A percentile compares a stretch with the other conserved stretches of the same genome.
Evolutionary conservation across 2,797 vertebrate species (phyloP).

Genomic region (Cossypha heuglini): DNA sequence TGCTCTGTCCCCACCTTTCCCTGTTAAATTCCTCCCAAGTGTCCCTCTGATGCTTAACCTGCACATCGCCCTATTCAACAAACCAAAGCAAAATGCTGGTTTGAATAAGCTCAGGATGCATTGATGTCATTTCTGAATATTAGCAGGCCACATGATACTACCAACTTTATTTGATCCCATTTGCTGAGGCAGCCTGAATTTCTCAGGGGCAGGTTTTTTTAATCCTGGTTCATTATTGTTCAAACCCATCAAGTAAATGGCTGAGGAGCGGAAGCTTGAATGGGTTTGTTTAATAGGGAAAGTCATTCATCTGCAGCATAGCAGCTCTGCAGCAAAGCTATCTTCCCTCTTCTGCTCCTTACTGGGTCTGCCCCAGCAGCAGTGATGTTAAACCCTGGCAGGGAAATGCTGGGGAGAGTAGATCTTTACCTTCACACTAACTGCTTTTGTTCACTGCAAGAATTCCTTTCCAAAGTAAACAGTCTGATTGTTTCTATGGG

Average conservation of each 20-base stretch:
- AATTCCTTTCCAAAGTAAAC: background rate
- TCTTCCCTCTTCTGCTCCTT: background rate
- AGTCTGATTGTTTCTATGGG: background rate
- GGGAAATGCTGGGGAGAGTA: background rate
- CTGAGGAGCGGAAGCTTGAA: conserved; percentile 52
- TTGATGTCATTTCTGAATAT: conserved; percentile 18
- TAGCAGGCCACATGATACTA: conserved; percentile 12
- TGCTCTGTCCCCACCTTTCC: conserved; percentile 8
- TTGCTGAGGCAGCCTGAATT: background rate
- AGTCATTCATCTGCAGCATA: conserved; percentile 50
- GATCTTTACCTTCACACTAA: background rate
- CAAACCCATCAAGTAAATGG: conserved; percentile 55
- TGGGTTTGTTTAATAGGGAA: conserved; percentile 62
- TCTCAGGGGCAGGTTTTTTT: conserved; percentile 54
- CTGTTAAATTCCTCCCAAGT: conserved; percentile 16
- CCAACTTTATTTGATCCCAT: conserved; percentile 24
- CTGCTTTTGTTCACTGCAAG: background rate
- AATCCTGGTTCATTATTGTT: conserved; percentile 56
- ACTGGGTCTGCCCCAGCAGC: background rate
- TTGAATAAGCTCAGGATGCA: conserved; percentile 20
- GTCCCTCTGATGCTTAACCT: conserved; percentile 39
- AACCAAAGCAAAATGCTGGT: conserved; percentile 24
- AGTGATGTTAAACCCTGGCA: background rate
- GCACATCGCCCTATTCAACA: background rate
- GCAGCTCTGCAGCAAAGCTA: background rate